Evolutionary conservation across 2,113 vertebrate genomes (phyloP).

Genomic region (Regulus satrapa): DNA sequence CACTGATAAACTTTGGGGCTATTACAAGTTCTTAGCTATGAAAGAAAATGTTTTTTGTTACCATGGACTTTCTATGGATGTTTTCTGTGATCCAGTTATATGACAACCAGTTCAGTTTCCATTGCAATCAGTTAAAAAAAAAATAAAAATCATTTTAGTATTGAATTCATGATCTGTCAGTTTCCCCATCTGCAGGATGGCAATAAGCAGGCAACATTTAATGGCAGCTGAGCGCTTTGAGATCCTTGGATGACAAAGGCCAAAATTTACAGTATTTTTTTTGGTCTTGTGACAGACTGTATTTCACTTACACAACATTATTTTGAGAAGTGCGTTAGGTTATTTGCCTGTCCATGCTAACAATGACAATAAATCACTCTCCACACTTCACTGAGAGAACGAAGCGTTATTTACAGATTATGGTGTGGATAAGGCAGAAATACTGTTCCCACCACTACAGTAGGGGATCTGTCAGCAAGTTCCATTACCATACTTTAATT

Average conservation of each 20-base stretch:
- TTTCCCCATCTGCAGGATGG: not conserved
- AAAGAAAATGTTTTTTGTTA: not conserved
- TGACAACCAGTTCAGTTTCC: not conserved
- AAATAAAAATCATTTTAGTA: not conserved
- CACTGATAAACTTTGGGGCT: not conserved
- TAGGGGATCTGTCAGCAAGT: conserved; percentile 28
- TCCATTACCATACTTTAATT: not conserved
- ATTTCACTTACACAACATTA: not conserved
- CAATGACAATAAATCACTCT: not conserved
- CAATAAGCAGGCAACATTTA: not conserved
- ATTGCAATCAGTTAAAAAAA: not conserved
- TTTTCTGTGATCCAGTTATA: not conserved
- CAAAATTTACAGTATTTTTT: not conserved
- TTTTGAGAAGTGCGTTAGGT: not conserved
- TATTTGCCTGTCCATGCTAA: not conserved
- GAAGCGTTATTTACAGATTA: not conserved
- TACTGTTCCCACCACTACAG: not conserved
- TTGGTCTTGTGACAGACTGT: not conserved
- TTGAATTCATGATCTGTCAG: not conserved
- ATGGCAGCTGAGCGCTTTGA: not conserved
- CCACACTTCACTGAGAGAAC: not conserved
- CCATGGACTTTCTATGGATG: not conserved
- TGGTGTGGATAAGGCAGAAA: not conserved
- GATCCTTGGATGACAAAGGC: not conserved
- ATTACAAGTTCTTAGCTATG: not conserved